These are phyloP conservation scores for Phyllostomus discolor DNA, from an alignment of 2,113 vertebrate genomes.

Conservation along the genomic window DNA sequence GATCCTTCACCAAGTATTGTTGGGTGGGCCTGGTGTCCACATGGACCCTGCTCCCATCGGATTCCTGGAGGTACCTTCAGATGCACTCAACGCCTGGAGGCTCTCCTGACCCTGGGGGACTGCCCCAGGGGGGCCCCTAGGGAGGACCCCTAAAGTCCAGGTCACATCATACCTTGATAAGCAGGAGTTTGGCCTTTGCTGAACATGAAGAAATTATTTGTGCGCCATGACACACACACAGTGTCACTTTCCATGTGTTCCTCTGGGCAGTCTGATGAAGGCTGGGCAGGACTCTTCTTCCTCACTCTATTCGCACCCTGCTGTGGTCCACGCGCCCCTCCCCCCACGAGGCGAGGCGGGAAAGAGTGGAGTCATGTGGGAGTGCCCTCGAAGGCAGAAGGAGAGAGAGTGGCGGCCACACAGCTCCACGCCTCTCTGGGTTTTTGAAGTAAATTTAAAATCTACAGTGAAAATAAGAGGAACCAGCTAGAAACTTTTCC, in stretches of 20 bases:
- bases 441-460: background rate
- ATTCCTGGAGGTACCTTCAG: background rate
- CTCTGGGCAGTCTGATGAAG: background rate
- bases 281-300: background rate
- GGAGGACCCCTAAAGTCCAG: background rate
- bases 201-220: background rate
- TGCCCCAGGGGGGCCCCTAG: background rate
- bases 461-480: background rate
- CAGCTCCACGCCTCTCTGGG: background rate
- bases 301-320: background rate
- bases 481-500: background rate
- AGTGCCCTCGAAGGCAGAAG: background rate
- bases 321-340: background rate
- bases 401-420: background rate
- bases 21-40: background rate
- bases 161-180: too few relatives aligned
- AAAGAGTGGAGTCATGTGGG: background rate
- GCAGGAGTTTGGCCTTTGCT: background rate
- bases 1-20: background rate
- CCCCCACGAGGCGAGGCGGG: too few relatives aligned
- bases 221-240: background rate
- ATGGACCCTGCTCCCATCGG: background rate
- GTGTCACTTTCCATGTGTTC: background rate
- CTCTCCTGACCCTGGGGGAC: background rate
- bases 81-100: background rate